Evolutionary conservation across 2,888 invertebrate species (phyloP).

Genomic region (Galerucella pusilla): DNA sequence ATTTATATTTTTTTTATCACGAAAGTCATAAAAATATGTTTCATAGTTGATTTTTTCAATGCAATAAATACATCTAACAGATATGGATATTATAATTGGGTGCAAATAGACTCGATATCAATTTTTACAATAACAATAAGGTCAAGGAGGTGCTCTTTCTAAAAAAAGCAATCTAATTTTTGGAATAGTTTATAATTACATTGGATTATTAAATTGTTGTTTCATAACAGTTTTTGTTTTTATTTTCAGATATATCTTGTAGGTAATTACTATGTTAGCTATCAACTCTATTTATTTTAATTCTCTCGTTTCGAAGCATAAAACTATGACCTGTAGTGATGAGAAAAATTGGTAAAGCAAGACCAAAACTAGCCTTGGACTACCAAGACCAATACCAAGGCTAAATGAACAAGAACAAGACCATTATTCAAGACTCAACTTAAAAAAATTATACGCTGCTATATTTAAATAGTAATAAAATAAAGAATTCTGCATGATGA

Average conservation of each 20-base stretch:
- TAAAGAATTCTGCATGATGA: no score
- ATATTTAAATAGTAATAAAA: no score
- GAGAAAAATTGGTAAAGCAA: no score
- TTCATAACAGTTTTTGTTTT: conserved; percentile 24
- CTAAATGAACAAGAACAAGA: no score
- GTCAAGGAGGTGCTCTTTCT: conserved; percentile 35
- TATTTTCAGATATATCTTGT: conserved; percentile 3
- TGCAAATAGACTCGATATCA: conserved; percentile 34
- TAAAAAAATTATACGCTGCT: no score
- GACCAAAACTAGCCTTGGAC: no score
- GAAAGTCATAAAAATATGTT: conserved; percentile 32
- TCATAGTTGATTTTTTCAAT: conserved; percentile 33
- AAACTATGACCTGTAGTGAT: no score
- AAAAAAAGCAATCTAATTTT: conserved; percentile 36
- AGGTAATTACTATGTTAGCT: conserved; percentile 7
- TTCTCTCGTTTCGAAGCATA: no score
- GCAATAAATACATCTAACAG: conserved; percentile 35
- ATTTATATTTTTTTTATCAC: conserved; percentile 44
- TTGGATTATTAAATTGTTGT: conserved; percentile 12
- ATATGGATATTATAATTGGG: conserved; percentile 31
- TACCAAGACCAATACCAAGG: no score
- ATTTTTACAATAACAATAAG: conserved; percentile 33
- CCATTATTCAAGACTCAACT: background rate
- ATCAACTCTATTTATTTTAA: no score
- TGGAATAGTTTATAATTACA: conserved; percentile 29